Base-by-base conservation (phyloP, 2,888 invertebrate species). In the Harmothoe impar region DNA sequence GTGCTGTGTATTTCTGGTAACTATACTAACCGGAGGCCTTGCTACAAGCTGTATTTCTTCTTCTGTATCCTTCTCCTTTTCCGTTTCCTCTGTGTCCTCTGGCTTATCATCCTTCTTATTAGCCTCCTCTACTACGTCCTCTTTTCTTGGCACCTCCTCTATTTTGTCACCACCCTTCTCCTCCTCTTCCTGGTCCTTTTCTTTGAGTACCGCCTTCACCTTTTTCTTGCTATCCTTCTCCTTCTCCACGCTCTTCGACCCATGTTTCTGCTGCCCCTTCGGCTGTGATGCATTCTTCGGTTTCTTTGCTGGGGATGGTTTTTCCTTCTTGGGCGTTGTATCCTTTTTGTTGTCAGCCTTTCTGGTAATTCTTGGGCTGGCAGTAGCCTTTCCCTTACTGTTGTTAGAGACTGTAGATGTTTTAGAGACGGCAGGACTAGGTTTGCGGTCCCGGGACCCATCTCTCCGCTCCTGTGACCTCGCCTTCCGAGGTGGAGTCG, bases 11-110 rank as follows among this genome's bases (percentile, higher is more conserved):
- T 62, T 62, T 20, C 3, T 62, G 62, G 20, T 62, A 62, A 12
- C 20, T 62, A 35, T 81, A 81, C 81, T 81, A 81, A 81, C 81
- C 81, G 81, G 81, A 15, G 81, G 81, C 20, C 81, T 33, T 43
- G 81, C 5, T 35, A 86, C 86, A 86, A 86, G 86, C 20, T 29
- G 23, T 5, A 7, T 52, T 29, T 86, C 86, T 25, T 86, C 31
- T 23, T 86, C 54, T n/a, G n/a, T n/a, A 15, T 0, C 17, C 29
- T 52, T 29, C 10, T 86, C 56, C 29, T 54, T 10, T 29, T 54
- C 81, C 35, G 1, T 33, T 35, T 33, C 43, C 20, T 35, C 43
- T 81, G 17, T 25, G 7, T 31, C 31, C 77, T 15, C 23, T 7
- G 7, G 7, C 33, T 81, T 35, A 17, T 81, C 23, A 7, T 17